Conservation (phyloP, 2,113 vertebrate species). For the Myrmecobius fasciatus region DNA sequence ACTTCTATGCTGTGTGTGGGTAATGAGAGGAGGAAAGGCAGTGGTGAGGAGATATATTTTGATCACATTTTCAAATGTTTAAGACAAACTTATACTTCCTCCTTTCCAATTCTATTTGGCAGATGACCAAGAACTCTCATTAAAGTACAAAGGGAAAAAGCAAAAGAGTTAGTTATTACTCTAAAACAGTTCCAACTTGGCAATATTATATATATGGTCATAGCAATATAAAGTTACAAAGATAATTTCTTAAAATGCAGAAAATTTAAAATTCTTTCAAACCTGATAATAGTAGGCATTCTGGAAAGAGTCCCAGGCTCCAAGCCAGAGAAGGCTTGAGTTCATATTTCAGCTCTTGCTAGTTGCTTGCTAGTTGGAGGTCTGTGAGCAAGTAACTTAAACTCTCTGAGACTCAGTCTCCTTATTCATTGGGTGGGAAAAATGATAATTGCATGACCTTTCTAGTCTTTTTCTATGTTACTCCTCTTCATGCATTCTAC, state of each 20-base stretch:
- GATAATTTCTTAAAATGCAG: neutral
- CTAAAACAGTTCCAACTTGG: neutral
- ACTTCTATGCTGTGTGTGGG: neutral
- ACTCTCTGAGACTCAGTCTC: accelerated
- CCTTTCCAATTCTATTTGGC: neutral
- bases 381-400: no score
- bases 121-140: neutral
- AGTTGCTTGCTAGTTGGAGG: accelerated
- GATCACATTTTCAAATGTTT: neutral
- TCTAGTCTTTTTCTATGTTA: neutral
- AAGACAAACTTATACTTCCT: neutral
- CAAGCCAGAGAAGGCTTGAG: neutral
- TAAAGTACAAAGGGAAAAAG: neutral
- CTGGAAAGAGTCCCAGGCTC: neutral
- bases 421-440: neutral
- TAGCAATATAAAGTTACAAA: neutral
- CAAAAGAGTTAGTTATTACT: neutral
- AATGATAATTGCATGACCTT: neutral
- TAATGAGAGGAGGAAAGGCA: neutral
- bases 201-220: neutral
- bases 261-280: neutral
- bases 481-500: neutral
- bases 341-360: accelerated
- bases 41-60: neutral
- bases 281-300: neutral